Conservation (phyloP, 2,113 vertebrate species). For the Glaucidium brasilianum region DNA sequence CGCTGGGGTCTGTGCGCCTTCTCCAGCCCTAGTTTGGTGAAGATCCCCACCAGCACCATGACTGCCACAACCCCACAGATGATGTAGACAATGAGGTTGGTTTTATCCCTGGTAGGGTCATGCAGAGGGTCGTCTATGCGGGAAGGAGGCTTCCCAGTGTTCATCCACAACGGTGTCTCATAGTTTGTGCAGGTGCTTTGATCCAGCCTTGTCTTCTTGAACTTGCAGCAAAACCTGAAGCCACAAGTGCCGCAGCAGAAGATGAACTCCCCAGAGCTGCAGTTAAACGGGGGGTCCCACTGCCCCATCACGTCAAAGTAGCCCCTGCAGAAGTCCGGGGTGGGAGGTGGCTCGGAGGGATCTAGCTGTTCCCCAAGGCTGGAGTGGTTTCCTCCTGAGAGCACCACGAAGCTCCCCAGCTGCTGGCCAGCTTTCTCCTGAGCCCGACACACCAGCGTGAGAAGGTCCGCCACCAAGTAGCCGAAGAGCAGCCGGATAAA, state of each 20-base stretch:
- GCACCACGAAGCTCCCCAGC: conserved; percentile 90
- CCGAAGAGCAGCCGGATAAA: conserved; percentile 84
- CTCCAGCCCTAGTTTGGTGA: conserved; percentile 97
- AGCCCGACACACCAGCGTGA: conserved; percentile 89
- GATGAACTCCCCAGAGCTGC: conserved; percentile 94
- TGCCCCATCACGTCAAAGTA: conserved; percentile 99
- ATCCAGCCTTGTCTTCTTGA: conserved; percentile 90
- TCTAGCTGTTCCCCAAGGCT: conserved; percentile 80
- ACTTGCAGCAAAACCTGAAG: conserved; percentile 98
- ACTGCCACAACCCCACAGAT: conserved; percentile 98
- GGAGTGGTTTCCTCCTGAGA: conserved; percentile 89
- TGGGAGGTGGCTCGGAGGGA: conserved; percentile 86
- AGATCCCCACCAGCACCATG: conserved; percentile 99
- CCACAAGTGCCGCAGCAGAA: conserved; percentile 99
- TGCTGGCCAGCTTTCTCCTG: conserved; percentile 90
- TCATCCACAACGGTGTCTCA: conserved; percentile 92
- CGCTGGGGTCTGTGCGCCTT: conserved; percentile 97
- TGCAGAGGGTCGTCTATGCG: conserved; percentile 88
- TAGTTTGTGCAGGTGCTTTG: conserved; percentile 97
- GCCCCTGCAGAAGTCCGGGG: conserved; percentile 90
- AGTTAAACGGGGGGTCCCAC: conserved; percentile 96
- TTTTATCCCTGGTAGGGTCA: conserved; percentile 96
- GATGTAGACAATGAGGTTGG: conserved; percentile 98
- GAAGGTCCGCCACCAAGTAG: conserved; percentile 92
- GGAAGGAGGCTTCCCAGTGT: conserved; percentile 88